Evolutionary conservation across 2,888 invertebrate genomes (phyloP).

Genomic region (Tenthredo amoena): DNA sequence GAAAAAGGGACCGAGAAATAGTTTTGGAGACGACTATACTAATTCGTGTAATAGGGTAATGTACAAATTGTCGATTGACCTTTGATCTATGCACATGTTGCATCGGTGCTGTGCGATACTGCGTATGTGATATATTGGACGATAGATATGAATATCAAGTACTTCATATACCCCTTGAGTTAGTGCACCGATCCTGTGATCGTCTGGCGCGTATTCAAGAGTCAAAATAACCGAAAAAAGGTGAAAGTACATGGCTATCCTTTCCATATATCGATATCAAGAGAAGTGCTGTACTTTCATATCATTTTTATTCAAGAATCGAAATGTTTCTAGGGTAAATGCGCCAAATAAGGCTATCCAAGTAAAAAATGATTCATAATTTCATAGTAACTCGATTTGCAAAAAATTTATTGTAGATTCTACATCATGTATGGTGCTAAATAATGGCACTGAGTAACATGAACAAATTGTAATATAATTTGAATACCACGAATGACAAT

Average conservation of each 20-base stretch:
- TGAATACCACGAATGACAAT: not conserved
- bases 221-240: slow-evolving; percentile 22
- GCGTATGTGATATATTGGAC: slow-evolving; percentile 11
- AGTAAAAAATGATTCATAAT: too few relatives aligned
- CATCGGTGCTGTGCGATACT: not conserved
- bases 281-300: not conserved
- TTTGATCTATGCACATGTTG: slow-evolving; percentile 34
- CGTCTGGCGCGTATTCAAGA: slow-evolving; percentile 19
- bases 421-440: not conserved
- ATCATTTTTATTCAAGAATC: not conserved
- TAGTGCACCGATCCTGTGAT: not conserved
- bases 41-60: not conserved
- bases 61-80: slow-evolving; percentile 35
- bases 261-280: not conserved
- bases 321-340: not conserved
- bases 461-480: not conserved
- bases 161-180: slow-evolving; percentile 2
- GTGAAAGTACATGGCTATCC: not conserved
- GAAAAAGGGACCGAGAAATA: not conserved
- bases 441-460: not conserved
- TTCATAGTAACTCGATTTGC: too few relatives aligned
- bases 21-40: not conserved
- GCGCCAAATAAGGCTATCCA: too few relatives aligned
- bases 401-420: too few relatives aligned
- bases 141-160: slow-evolving; percentile 35